Conservation (phyloP, 2,797 vertebrate species). For the Pseudochirops cupreus region DNA sequence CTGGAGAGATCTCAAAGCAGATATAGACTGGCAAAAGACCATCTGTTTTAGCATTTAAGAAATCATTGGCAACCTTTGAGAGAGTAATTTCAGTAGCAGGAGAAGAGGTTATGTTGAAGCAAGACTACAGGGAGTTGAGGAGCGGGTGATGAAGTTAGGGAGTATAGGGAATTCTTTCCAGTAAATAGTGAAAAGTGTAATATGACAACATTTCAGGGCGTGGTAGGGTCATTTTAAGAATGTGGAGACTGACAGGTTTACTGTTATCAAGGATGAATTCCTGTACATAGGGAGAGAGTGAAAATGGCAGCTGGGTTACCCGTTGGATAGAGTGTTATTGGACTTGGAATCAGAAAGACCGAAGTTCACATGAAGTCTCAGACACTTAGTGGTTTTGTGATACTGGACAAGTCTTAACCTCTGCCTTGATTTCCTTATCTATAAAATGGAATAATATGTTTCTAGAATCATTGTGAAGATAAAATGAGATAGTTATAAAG, state of each 20-base stretch:
- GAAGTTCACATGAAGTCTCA: background rate
- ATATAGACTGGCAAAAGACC: background rate
- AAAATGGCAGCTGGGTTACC: background rate
- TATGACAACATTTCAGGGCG: background rate
- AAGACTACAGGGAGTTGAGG: background rate
- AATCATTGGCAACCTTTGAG: background rate
- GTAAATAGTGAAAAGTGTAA: background rate
- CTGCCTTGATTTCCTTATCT: background rate
- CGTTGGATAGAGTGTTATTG: background rate
- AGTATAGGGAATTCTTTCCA: background rate
- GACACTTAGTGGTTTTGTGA: background rate
- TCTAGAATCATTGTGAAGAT: background rate
- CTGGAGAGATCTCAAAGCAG: background rate
- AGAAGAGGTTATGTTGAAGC: background rate
- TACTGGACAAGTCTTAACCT: background rate
- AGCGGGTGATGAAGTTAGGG: background rate
- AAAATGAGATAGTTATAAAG: background rate
- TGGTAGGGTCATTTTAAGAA: background rate
- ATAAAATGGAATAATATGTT: background rate
- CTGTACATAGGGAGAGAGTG: background rate
- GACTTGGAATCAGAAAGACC: background rate
- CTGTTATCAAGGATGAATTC: background rate
- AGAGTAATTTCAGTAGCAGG: background rate
- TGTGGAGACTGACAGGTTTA: background rate
- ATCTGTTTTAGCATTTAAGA: background rate